Percentiles rank a stretch among this genome's conserved stretches.
Conservation (phyloP, 2,888 invertebrate genomes). For the Mongoloraphidia duomilia region DNA sequence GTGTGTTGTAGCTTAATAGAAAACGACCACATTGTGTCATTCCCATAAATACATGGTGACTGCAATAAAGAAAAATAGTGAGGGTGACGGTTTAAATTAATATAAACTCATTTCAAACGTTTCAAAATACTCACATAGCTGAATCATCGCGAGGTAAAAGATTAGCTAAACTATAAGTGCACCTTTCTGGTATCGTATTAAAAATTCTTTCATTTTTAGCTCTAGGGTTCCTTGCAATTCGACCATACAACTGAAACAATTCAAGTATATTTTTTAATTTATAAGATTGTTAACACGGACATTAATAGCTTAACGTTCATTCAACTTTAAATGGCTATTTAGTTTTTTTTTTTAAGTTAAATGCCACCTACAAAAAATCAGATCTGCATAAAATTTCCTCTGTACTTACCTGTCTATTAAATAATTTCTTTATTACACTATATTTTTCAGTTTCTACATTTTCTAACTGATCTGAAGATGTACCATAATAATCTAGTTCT, state of each 20-base stretch:
- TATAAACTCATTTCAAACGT: not conserved
- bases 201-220: slow-evolving; percentile 29
- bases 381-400: too few relatives aligned
- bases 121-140: slow-evolving; percentile 20
- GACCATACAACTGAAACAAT: slow-evolving; percentile 25
- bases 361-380: too few relatives aligned
- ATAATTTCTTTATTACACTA: slow-evolving; percentile 18
- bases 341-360: too few relatives aligned
- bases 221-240: slow-evolving; percentile 26
- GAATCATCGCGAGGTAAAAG: slow-evolving; percentile 17
- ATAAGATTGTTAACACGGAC: too few relatives aligned
- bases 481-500: too few relatives aligned
- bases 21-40: slow-evolving; percentile 90
- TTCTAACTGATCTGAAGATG: not conserved
- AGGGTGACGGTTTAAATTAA: slow-evolving; percentile 5
- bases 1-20: slow-evolving; percentile 63
- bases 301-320: too few relatives aligned
- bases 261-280: not conserved
- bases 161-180: slow-evolving; percentile 21
- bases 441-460: slow-evolving; percentile 5
- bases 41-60: slow-evolving; percentile 88
- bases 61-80: slow-evolving; percentile 28
- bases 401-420: slow-evolving; percentile 18
- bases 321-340: too few relatives aligned
- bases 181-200: slow-evolving; percentile 26